Evolutionary conservation across 2,797 vertebrate species (phyloP).

Genomic region (Halcyon smyrnensis): DNA sequence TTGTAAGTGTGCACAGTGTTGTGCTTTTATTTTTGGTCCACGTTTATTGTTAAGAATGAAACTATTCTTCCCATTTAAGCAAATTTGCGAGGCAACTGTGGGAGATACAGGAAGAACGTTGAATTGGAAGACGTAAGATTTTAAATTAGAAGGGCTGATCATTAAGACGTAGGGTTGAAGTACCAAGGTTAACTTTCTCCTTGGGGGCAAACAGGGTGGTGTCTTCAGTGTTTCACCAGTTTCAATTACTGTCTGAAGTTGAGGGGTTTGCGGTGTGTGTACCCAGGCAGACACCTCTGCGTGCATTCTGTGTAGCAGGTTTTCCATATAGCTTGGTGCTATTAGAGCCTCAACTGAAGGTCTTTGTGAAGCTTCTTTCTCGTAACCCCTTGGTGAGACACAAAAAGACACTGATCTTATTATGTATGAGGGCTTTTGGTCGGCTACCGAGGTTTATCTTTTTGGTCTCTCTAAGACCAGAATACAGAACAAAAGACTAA

Average conservation of each 20-base stretch:
- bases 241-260: not conserved
- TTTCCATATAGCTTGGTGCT: not conserved
- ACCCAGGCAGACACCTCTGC: not conserved
- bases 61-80: not conserved
- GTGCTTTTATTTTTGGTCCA: not conserved
- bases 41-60: not conserved
- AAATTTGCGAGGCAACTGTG: not conserved
- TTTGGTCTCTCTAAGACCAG: not conserved
- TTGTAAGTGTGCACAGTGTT: conserved; percentile 12
- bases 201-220: not conserved
- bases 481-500: not conserved
- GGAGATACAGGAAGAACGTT: not conserved
- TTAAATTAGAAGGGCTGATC: not conserved
- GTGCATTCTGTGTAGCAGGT: not conserved
- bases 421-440: not conserved
- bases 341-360: not conserved
- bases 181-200: not conserved
- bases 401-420: not conserved
- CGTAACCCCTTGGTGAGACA: not conserved
- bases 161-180: not conserved
- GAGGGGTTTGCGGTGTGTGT: not conserved
- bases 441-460: not conserved
- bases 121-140: not conserved
- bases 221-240: not conserved
- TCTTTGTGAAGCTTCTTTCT: not conserved